These are phyloP conservation scores for Lucilia sericata DNA, from an alignment of 1,140 invertebrate species.

Conservation along the genomic window DNA sequence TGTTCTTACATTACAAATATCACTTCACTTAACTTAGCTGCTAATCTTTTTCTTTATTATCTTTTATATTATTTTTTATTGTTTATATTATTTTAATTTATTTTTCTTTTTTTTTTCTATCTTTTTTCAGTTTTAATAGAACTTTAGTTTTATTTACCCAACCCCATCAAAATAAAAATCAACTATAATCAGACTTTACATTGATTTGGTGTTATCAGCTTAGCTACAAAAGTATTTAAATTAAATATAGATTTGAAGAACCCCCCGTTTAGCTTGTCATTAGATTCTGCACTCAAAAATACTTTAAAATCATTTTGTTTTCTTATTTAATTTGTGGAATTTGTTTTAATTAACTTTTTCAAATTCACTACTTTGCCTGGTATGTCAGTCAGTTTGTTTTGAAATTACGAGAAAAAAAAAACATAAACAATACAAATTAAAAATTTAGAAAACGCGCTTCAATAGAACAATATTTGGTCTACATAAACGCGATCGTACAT, in stretches of 20 bases:
- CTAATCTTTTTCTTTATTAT: neutral
- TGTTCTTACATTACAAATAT: neutral
- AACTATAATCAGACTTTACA: neutral
- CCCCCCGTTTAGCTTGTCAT: neutral
- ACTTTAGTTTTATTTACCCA: neutral
- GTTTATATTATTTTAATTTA: neutral
- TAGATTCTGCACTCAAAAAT: neutral
- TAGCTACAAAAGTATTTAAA: neutral
- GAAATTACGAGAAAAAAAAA: neutral
- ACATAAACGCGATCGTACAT: too few species aligned
- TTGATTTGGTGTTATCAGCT: neutral
- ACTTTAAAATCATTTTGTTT: neutral
- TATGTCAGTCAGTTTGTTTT: constrained; percentile 16
- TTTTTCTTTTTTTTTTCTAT: neutral
- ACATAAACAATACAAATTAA: neutral
- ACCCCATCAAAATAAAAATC: neutral
- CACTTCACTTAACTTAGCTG: neutral
- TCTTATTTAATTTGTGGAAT: neutral
- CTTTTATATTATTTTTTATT: neutral
- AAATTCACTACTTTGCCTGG: neutral
- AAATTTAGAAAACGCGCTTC: too few species aligned
- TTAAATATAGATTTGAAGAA: neutral
- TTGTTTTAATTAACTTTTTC: neutral
- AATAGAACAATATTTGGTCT: too few species aligned
- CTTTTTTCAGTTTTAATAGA: neutral